These are phyloP conservation scores for Canis aureus DNA, from an alignment of 2,113 vertebrate species.

Conservation along the genomic window DNA sequence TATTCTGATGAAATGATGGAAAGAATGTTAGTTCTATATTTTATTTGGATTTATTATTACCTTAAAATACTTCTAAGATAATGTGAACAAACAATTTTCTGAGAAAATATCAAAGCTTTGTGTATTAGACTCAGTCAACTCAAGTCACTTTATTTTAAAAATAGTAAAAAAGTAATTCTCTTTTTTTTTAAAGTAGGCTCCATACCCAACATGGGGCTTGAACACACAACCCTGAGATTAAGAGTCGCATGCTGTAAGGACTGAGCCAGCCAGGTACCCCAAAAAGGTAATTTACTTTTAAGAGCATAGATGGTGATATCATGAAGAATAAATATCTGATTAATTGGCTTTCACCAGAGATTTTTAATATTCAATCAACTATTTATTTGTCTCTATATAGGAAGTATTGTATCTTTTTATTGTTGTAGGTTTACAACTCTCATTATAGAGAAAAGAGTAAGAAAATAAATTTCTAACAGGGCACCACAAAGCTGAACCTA, in stretches of 20 bases:
- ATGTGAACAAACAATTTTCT: background rate
- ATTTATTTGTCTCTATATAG: background rate
- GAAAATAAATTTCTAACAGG: background rate
- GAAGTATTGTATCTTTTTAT: background rate
- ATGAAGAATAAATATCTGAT: background rate
- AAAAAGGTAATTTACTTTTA: background rate
- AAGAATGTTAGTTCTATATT: background rate
- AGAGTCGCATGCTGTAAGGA: no score
- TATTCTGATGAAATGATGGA: background rate
- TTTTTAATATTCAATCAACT: background rate
- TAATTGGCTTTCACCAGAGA: background rate
- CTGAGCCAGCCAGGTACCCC: no score
- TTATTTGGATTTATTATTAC: slow-evolving; percentile 10
- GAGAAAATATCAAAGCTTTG: background rate
- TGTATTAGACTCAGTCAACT: background rate
- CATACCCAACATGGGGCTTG: no score
- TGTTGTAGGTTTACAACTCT: background rate
- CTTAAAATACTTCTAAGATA: background rate
- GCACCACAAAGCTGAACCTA: background rate
- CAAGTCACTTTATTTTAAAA: background rate
- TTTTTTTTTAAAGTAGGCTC: background rate
- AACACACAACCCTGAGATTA: no score
- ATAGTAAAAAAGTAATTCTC: background rate
- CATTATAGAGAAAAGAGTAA: background rate
- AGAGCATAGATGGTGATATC: background rate